A percentile compares a stretch with the other conserved stretches of the same genome.
Evolutionary conservation across 2,888 invertebrate species (phyloP).

Genomic region (Drosophila melanosoma): DNA sequence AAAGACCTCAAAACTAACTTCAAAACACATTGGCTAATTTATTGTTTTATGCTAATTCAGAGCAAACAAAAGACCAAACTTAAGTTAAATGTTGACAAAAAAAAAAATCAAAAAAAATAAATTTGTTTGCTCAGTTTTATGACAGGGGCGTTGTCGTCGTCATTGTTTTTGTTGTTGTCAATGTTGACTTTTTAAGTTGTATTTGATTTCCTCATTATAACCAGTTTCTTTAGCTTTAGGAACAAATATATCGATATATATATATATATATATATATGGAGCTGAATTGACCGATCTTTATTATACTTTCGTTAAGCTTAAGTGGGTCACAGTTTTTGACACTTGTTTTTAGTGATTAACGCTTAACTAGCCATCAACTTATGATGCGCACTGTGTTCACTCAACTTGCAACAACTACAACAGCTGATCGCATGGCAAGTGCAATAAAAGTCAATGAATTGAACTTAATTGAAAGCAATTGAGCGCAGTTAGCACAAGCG

Average conservation of each 20-base stretch:
- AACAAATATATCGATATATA: background rate
- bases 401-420: conserved; percentile 14
- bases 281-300: conserved; percentile 29
- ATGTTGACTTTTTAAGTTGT: conserved; percentile 48
- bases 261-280: conserved; percentile 2
- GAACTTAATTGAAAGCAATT: conserved; percentile 81
- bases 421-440: conserved; percentile 69
- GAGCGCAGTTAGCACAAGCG: conserved; percentile 31
- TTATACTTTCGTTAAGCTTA: conserved; percentile 10
- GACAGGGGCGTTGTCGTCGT: conserved; percentile 42
- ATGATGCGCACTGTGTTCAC: conserved; percentile 40
- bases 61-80: conserved; percentile 42
- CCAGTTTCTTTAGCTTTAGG: conserved; percentile 34
- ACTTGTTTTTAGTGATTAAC: conserved; percentile 26
- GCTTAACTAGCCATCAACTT: conserved; percentile 35
- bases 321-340: conserved; percentile 54
- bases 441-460: conserved; percentile 77
- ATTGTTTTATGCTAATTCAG: conserved; percentile 63
- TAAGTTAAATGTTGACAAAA: background rate
- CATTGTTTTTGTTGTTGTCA: background rate
- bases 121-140: conserved; percentile 64
- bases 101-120: conserved; percentile 4
- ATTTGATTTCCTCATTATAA: conserved; percentile 69
- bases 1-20: conserved; percentile 16
- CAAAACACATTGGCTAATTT: conserved; percentile 58